Conservation (phyloP, 2,113 vertebrate genomes). For the Colaptes auratus region DNA sequence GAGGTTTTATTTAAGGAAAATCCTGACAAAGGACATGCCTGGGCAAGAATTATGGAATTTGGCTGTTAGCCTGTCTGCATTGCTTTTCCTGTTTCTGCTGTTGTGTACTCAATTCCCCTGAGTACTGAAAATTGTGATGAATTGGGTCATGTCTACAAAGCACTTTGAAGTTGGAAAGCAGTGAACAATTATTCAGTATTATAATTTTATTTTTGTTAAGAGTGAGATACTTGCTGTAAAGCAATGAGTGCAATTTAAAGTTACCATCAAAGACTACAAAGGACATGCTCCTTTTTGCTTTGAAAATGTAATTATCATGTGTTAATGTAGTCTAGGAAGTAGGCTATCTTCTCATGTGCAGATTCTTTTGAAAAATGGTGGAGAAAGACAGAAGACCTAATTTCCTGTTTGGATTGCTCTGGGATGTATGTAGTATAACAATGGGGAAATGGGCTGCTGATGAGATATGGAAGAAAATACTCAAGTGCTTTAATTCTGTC, state of each 20-base stretch:
- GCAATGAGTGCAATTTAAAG: constrained; percentile 48
- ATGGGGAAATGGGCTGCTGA: not conserved
- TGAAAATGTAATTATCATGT: constrained; percentile 69
- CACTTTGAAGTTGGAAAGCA: constrained; percentile 53
- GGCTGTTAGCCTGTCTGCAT: not conserved
- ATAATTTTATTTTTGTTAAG: constrained; percentile 49
- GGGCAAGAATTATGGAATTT: not conserved
- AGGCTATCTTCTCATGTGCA: constrained; percentile 29
- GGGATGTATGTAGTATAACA: not conserved
- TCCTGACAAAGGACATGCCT: not conserved
- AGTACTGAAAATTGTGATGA: not conserved
- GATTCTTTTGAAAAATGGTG: constrained; percentile 35
- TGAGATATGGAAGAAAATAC: not conserved
- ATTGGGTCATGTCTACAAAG: constrained; percentile 48
- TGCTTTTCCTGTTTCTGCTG: not conserved
- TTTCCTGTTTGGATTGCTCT: constrained; percentile 40
- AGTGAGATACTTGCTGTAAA: constrained; percentile 4
- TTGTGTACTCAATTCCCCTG: not conserved
- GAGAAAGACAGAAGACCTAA: constrained; percentile 41
- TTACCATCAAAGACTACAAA: constrained; percentile 59
- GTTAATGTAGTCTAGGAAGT: constrained; percentile 52
- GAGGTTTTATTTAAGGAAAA: not conserved
- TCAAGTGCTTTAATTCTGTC: not conserved
- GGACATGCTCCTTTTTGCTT: constrained; percentile 41
- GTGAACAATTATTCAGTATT: constrained; percentile 37